Evolutionary conservation across 2,113 vertebrate species (phyloP), one percentile per base, ranked within the genome.

Genomic region (Talpa occidentalis): DNA sequence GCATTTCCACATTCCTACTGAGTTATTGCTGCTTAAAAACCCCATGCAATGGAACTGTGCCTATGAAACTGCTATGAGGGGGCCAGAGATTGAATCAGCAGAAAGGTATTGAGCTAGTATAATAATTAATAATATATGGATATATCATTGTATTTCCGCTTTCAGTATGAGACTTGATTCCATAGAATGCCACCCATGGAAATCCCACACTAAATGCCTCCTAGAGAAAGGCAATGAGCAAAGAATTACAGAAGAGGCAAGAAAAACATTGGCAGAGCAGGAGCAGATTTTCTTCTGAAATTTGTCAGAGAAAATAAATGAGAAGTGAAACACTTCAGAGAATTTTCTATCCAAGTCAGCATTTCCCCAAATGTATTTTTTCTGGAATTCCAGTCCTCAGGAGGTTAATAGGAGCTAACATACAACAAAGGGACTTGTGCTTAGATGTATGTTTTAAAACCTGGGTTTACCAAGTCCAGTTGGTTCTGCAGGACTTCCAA

Each of bases 1-100:
- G 64, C n/a, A 74, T 97, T 93, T 92, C 37, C 35, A 96, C 77
- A 94, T 30, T n/a, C 87, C 17, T 49, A 70, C 62, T 73, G 94
- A 82, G 90, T 66, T 91, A 59, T 73, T 80, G 88, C 77, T 88
- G 73, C 80, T 94, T 60, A 84, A 88, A 95, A 93, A 88, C 49
- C 26, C 80, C 62, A 94, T 35, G 69, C 22, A 40, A 85, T 88
- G 47, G 62, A 91, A 88, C 15, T 3, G 35, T 82, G 73, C 88
- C 90, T 81, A 76, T 72, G 40, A 92, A 96, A 70, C 59, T 28
- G 30, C 60, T 49, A 35, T 24, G 67, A 17, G n/a, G 1, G 4
- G 73, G 22, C 47, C 80, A 85, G 66, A 91, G 40, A 93, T 69
- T 42, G 54, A 47, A 80, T 52, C 16, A 69, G 79, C 67, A 69